These are phyloP conservation scores for Trinorchestia longiramus DNA, from an alignment of 1,140 invertebrate species.

Conservation along the genomic window DNA sequence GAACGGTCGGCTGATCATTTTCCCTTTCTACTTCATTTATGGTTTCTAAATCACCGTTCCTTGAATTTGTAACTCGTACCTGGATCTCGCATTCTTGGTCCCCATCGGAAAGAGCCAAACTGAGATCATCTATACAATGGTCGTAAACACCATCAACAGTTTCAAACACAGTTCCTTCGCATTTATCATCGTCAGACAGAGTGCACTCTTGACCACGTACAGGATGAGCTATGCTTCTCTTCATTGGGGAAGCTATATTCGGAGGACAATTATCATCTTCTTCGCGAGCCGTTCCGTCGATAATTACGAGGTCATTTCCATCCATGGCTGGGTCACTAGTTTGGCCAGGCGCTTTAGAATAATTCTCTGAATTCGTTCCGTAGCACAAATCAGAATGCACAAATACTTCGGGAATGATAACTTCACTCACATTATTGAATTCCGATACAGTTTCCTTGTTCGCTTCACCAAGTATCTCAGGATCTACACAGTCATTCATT, in stretches of 20 bases:
- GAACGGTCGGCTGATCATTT: neutral
- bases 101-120: neutral
- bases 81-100: neutral
- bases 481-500: neutral
- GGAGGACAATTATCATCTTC: neutral
- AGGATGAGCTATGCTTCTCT: neutral
- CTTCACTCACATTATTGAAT: no score
- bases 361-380: neutral
- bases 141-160: neutral
- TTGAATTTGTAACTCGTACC: neutral
- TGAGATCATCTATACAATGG: neutral
- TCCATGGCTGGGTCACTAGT: neutral
- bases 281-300: neutral
- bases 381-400: neutral
- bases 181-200: neutral
- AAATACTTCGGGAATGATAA: neutral
- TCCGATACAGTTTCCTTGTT: neutral
- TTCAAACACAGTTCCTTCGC: neutral
- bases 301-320: neutral
- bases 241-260: neutral
- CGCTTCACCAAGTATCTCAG: neutral
- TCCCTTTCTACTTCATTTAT: neutral
- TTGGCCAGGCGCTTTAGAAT: neutral
- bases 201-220: neutral
- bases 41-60: neutral